Conservation (phyloP, 2,888 invertebrate genomes). For the Ornithoptera priamus region DNA sequence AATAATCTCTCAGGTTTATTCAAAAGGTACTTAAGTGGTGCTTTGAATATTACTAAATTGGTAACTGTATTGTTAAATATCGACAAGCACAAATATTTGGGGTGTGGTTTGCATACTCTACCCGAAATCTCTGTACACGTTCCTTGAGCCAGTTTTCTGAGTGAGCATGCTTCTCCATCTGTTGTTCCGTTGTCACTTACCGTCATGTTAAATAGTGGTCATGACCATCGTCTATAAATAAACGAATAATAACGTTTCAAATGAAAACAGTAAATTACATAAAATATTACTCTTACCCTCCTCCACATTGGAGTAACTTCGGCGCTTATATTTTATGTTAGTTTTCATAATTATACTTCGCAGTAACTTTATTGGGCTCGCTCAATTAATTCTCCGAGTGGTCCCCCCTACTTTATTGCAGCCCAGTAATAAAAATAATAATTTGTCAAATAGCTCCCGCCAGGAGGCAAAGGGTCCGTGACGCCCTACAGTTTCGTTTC, state of each 20-base stretch:
- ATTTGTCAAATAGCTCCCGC: constrained; percentile 44
- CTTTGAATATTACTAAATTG: too few relatives aligned
- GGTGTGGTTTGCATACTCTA: too few relatives aligned
- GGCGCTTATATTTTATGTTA: constrained; percentile 21
- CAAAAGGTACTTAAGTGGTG: too few relatives aligned
- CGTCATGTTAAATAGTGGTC: too few relatives aligned
- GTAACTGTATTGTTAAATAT: too few relatives aligned
- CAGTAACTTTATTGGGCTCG: constrained; percentile 39
- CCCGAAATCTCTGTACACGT: too few relatives aligned
- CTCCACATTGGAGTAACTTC: background rate
- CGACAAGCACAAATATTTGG: too few relatives aligned
- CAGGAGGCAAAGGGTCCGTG: constrained; percentile 20
- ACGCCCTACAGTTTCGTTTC: constrained; percentile 50
- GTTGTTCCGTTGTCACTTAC: too few relatives aligned
- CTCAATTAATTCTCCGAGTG: constrained; percentile 55
- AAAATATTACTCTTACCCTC: background rate
- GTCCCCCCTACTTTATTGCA: constrained; percentile 45
- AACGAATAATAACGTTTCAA: background rate
- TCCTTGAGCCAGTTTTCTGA: too few relatives aligned
- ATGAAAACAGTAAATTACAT: background rate
- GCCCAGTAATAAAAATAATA: constrained; percentile 59
- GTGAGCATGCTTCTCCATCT: too few relatives aligned
- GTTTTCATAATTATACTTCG: constrained; percentile 24
- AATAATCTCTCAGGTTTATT: too few relatives aligned
- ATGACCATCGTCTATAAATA: background rate